Base-by-base conservation (phyloP, 2,888 invertebrate species). In the Agrotis segetum region DNA sequence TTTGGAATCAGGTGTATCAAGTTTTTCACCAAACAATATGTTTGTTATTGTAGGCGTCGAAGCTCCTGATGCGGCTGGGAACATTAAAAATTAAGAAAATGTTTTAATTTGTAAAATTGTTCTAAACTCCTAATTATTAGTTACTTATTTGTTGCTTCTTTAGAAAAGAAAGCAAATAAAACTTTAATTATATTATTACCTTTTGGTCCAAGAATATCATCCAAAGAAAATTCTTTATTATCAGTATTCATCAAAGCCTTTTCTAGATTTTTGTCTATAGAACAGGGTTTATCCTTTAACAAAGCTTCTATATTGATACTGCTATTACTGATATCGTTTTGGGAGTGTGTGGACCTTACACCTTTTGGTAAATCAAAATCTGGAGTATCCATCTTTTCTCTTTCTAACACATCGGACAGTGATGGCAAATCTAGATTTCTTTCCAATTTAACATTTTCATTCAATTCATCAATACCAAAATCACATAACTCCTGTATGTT, bases 31-130 rank as follows among this genome's bases (percentile, higher is more conserved):
- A 80, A 94, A 95, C 16, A 95, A 77, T 83, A 95, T 92, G n/a
- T 92, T 92, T 46, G 87, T 89, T 75, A 95, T 94, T 9, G 91
- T 88, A 4, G 95, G 95, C 3, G 95, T 95, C 0, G 92, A 90
- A 2, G 90, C 88, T 24, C 85, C 89, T 49, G 91, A 89, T 24
- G 78, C 69, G 17, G 76, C 80, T 56, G 82, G 74, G 47, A 81
- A 78, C 17, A 68, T 81, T 85, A 67, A 71, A 85, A 85, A 72
- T 52, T 9, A 70, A 44, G 19, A 55, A 66, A 69, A 64, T 17
- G 47, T 34, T 11, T 40, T 40, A 40, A 40, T 40, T 34, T 40
- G 9, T 40, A 40, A 40, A 40, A 1, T 11, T 9, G 9, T 11
- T 40, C 9, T 24, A 24, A 24, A 24, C 24, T 24, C 2, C 24